Conservation (phyloP, 2,113 vertebrate genomes). For the Oryzias woworae region DNA sequence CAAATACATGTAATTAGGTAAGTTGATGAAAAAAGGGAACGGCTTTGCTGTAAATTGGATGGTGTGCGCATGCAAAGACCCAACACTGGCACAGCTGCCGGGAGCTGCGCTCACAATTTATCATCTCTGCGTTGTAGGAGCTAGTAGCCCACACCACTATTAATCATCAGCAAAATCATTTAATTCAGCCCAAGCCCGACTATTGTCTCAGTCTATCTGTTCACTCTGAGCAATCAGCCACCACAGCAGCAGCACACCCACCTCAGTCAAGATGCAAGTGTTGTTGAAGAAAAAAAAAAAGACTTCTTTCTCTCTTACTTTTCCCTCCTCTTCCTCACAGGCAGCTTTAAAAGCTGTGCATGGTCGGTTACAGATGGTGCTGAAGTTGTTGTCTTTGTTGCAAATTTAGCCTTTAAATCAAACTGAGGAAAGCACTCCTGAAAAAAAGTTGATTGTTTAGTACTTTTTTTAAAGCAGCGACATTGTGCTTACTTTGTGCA, state of each 20-base stretch:
- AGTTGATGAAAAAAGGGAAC: constrained; percentile 68
- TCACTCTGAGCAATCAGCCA: constrained; percentile 66
- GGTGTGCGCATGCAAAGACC: constrained; percentile 70
- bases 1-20: constrained; percentile 75
- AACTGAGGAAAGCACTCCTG: not conserved
- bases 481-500: constrained; percentile 4
- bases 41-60: constrained; percentile 72
- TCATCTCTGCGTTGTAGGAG: constrained; percentile 77
- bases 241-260: constrained; percentile 61
- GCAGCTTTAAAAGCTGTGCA: constrained; percentile 17
- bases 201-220: constrained; percentile 72
- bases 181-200: constrained; percentile 74
- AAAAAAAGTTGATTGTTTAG: constrained; percentile 6
- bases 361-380: constrained; percentile 33
- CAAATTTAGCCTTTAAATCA: constrained; percentile 17
- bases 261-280: constrained; percentile 51
- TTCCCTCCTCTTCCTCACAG: constrained; percentile 2
- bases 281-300: constrained; percentile 27
- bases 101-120: constrained; percentile 75
- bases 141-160: constrained; percentile 74
- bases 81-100: constrained; percentile 76
- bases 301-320: constrained; percentile 4
- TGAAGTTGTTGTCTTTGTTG: constrained; percentile 5
- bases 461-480: constrained; percentile 24
- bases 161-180: constrained; percentile 80